Conservation (phyloP, 2,797 vertebrate species). For the Oryzias dopingdopingensis region DNA sequence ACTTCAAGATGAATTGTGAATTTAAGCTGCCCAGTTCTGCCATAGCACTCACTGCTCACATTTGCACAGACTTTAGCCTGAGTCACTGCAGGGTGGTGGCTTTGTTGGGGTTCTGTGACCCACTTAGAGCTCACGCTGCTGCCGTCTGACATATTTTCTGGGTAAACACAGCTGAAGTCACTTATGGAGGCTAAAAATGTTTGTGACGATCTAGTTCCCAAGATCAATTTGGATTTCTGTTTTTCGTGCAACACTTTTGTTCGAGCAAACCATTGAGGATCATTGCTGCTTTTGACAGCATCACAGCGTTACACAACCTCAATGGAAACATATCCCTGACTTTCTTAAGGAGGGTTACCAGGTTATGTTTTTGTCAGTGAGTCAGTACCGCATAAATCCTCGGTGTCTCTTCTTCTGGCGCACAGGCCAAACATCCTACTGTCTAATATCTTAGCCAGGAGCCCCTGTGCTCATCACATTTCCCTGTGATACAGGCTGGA, state of each 20-base stretch:
- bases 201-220: background rate
- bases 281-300: conserved; percentile 33
- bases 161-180: conserved; percentile 31
- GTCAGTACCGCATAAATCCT: conserved; percentile 57
- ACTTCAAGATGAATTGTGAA: conserved; percentile 2
- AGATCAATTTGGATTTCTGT: conserved; percentile 4
- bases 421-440: conserved; percentile 42
- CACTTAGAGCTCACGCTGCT: conserved; percentile 42
- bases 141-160: conserved; percentile 51
- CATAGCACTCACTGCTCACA: background rate
- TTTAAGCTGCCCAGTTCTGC: too few relatives aligned
- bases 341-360: conserved; percentile 43
- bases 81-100: conserved; percentile 23
- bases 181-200: conserved; percentile 18
- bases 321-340: conserved; percentile 63
- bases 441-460: conserved; percentile 12
- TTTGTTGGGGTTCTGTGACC: conserved; percentile 40
- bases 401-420: conserved; percentile 64
- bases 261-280: conserved; percentile 19
- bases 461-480: conserved; percentile 30
- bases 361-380: conserved; percentile 57
- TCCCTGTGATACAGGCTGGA: conserved; percentile 19
- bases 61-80: conserved; percentile 37
- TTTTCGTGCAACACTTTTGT: conserved; percentile 12
- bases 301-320: conserved; percentile 61